These are phyloP conservation scores for Ailuropoda melanoleuca DNA, from an alignment of 2,113 vertebrate species.

Conservation along the genomic window DNA sequence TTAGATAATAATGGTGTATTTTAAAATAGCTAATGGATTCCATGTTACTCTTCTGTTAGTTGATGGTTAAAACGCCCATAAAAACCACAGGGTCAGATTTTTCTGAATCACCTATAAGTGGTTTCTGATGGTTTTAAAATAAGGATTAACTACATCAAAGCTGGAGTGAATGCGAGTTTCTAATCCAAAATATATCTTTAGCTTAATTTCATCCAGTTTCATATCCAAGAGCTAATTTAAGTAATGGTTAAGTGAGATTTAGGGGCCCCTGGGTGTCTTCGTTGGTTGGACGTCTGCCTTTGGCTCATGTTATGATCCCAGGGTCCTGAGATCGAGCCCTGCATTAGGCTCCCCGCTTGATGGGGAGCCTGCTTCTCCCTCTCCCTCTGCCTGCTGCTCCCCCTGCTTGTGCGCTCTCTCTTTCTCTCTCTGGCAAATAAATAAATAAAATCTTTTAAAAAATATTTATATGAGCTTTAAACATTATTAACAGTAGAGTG, in stretches of 20 bases:
- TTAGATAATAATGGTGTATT: background rate
- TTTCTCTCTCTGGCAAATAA: no score
- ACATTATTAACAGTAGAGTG: background rate
- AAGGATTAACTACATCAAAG: background rate
- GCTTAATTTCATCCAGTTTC: background rate
- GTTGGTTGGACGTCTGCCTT: no score
- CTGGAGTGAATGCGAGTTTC: background rate
- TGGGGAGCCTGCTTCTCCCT: no score
- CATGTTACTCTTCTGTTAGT: background rate
- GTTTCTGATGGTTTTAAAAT: background rate
- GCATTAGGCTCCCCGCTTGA: no score
- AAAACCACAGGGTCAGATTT: background rate
- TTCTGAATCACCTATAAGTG: background rate
- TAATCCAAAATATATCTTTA: background rate
- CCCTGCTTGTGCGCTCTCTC: no score
- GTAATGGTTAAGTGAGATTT: background rate
- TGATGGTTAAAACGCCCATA: slow-evolving; percentile 4
- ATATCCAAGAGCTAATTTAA: background rate
- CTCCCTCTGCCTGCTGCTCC: no score
- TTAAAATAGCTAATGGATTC: background rate
- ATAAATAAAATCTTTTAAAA: no score
- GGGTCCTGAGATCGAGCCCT: no score
- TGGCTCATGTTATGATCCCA: no score
- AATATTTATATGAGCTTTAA: background rate
- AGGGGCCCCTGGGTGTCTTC: no score